Evolutionary conservation across 1,140 invertebrate genomes (phyloP), one percentile per base, ranked within the genome.

Genomic region (Bombus cullumanus): DNA sequence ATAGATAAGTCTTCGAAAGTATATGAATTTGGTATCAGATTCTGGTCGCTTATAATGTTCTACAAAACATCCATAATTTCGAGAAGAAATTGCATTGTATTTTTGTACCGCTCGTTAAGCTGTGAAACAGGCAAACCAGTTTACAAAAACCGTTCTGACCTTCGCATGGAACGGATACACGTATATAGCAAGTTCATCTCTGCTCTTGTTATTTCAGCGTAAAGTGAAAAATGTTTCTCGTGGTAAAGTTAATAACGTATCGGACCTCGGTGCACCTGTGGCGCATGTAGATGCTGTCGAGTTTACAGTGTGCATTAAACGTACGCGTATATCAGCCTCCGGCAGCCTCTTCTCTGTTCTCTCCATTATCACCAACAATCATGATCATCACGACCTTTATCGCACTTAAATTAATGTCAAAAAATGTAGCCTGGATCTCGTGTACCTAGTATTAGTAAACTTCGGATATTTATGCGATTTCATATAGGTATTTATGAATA

Each of bases 281-380:
- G 71, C 76, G 66, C 64, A 62, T 81, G 47, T 75, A 81, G 28
- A 80, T 34, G 64, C 41, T 22, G 68, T 34, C 69, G 31, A 47
- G 25, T 53, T 62, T 25, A 43, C n/a, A 39, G 31, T 62, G 31
- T 34, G 74, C 78, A 85, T 89, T 89, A 89, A 89, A 89, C 68
- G 71, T 53, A 31, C 41, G 57, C 77, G 64, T 89, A 85, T 69
- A 82, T 89, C 85, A 89, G 74, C 85, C 88, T 82, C 59, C 69
- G 72, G 77, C 81, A 31, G 13, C 28, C 53, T 79, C 59, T 72
- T 41, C 64, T 71, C 53, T 47, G 22, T 41, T 37, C 59, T 31
- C 31, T 43, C 39, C 57, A 41, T 57, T 86, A 10, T 59, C 66
- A 59, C 57, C 75, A 64, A 64, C 78, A 69, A 88, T 90, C 83